Percentiles rank a stretch among this genome's conserved stretches.
Evolutionary conservation across 2,797 vertebrate species (phyloP).

Genomic region (Mormyrus proboscirostris): DNA sequence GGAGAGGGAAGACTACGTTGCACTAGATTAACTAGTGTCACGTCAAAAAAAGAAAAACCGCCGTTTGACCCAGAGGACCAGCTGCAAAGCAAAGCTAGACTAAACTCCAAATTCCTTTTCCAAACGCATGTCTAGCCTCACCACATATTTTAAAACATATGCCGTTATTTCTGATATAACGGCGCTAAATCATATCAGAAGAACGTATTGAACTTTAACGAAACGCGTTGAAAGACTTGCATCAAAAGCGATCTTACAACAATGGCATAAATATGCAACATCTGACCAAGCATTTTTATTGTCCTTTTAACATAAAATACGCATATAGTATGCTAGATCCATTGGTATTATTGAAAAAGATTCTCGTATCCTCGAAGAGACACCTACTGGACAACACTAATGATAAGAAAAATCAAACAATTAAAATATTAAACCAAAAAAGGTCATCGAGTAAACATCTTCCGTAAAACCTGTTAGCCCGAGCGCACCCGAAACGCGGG

Average conservation of each 20-base stretch:
- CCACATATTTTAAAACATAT: background rate
- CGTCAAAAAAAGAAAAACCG: background rate
- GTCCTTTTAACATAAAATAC: background rate
- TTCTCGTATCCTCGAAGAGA: background rate
- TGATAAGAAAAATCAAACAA: background rate
- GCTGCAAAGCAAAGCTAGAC: background rate
- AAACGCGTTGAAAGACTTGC: background rate
- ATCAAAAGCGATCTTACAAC: background rate
- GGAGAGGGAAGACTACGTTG: background rate
- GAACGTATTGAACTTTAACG: background rate
- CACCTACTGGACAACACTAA: background rate
- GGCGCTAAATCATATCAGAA: background rate
- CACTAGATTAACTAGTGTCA: background rate
- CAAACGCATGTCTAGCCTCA: background rate
- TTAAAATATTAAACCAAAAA: background rate
- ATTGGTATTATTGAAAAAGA: background rate
- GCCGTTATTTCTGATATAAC: background rate
- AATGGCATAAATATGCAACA: background rate
- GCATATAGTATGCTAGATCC: background rate
- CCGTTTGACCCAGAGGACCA: background rate
- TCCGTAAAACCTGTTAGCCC: background rate
- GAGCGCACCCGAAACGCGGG: background rate
- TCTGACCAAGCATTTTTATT: background rate
- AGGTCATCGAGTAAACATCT: background rate
- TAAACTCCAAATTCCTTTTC: background rate